Evolutionary conservation across 2,113 vertebrate species (phyloP).

Genomic region (Halcyon senegalensis): DNA sequence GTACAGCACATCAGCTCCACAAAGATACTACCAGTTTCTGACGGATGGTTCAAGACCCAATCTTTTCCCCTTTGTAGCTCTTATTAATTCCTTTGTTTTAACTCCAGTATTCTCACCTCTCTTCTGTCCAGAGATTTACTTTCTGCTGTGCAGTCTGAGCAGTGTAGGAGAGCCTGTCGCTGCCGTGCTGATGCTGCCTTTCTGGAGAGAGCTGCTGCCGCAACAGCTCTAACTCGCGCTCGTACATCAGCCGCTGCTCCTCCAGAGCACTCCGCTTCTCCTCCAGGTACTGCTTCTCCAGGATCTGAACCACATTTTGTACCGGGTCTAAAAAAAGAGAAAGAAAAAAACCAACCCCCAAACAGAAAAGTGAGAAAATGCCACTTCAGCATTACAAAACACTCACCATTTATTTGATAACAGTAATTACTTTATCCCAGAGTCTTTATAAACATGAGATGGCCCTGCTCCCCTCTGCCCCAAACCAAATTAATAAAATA

Average conservation of each 20-base stretch:
- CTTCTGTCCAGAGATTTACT: slow-evolving; percentile 92
- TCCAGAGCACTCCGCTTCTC: slow-evolving; percentile 94
- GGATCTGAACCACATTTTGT: slow-evolving; percentile 92
- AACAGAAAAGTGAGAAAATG: not conserved
- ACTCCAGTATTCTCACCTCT: slow-evolving; percentile 80
- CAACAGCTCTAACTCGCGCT: slow-evolving; percentile 91
- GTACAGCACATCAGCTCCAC: not conserved
- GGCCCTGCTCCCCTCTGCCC: fast-evolving
- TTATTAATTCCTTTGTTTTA: not conserved
- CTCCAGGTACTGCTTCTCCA: slow-evolving; percentile 96
- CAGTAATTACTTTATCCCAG: not conserved
- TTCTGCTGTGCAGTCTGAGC: slow-evolving; percentile 85
- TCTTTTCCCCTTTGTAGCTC: not conserved
- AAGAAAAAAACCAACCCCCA: not conserved
- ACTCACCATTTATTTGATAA: not conserved
- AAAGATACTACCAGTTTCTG: not conserved
- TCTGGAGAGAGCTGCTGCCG: slow-evolving; percentile 94
- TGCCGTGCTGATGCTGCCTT: slow-evolving; percentile 80
- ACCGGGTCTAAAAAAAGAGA: slow-evolving; percentile 84
- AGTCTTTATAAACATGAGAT: not conserved
- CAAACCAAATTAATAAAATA: not conserved
- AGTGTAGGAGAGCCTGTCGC: slow-evolving; percentile 84
- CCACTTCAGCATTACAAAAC: not conserved
- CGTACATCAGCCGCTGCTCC: slow-evolving; percentile 96
- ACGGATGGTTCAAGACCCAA: not conserved